Evolutionary conservation across 2,888 invertebrate genomes (phyloP).

Genomic region (Cyaniris semiargus): DNA sequence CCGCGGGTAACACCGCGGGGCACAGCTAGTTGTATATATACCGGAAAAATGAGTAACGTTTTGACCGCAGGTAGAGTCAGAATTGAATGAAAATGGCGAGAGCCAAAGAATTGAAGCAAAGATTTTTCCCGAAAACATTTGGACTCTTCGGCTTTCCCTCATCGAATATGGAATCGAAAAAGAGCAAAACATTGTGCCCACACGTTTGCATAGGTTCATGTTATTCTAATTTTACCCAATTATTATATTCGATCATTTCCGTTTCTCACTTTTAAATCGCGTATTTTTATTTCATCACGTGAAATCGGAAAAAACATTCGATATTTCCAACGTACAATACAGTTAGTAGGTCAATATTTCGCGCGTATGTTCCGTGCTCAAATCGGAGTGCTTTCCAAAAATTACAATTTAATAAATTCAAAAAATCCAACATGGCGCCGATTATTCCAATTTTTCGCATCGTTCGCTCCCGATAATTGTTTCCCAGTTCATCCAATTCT

Average conservation of each 20-base stretch:
- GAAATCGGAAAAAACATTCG: slow-evolving; percentile 38
- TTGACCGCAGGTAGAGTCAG: neutral
- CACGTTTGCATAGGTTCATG: slow-evolving; percentile 22
- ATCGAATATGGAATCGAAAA: neutral
- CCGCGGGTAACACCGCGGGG: too few relatives aligned
- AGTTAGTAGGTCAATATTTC: slow-evolving; percentile 49
- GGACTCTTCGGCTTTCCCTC: neutral
- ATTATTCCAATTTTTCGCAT: slow-evolving; percentile 73
- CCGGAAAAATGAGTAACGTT: neutral
- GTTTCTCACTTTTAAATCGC: slow-evolving; percentile 33
- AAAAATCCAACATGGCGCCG: slow-evolving; percentile 59
- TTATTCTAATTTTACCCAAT: slow-evolving; percentile 21
- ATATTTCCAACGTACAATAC: slow-evolving; percentile 35
- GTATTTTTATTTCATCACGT: slow-evolving; percentile 34
- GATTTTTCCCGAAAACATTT: neutral
- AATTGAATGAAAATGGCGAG: neutral
- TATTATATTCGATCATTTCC: slow-evolving; percentile 25
- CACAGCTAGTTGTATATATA: too few relatives aligned
- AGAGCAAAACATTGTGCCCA: neutral
- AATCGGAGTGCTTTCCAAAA: slow-evolving; percentile 53
- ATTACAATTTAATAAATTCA: slow-evolving; percentile 64
- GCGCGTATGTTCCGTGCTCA: slow-evolving; percentile 44
- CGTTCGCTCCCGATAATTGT: slow-evolving; percentile 67
- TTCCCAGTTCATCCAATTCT: slow-evolving; percentile 70
- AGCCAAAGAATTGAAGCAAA: neutral